Evolutionary conservation across 2,797 vertebrate species (phyloP).

Genomic region (Peromyscus nudipes): DNA sequence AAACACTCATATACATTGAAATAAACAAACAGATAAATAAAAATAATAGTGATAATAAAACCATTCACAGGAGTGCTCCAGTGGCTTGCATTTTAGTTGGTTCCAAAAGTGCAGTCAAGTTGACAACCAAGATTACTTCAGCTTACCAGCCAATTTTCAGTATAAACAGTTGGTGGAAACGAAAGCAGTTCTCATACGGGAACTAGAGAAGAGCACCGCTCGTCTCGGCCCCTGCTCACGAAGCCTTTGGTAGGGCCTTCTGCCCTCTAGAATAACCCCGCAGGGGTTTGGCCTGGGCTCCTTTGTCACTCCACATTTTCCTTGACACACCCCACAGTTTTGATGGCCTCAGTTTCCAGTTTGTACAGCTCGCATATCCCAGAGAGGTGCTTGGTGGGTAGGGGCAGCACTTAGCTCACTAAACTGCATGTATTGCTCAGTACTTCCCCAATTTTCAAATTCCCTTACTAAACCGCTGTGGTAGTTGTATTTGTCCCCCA

Average conservation of each 20-base stretch:
- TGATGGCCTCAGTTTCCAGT: background rate
- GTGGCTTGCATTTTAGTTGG: background rate
- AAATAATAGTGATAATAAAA: background rate
- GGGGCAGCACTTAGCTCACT: background rate
- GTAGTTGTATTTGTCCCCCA: background rate
- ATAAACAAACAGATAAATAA: background rate
- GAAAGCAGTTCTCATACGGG: background rate
- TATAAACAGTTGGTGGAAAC: background rate
- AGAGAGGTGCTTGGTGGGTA: background rate
- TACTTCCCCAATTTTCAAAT: slow-evolving; percentile 31
- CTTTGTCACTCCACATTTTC: background rate
- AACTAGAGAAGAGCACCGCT: background rate
- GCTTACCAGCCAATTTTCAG: background rate
- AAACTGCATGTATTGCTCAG: background rate
- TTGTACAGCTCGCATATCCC: background rate
- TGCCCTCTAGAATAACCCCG: background rate
- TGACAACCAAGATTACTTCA: background rate
- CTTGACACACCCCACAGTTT: background rate
- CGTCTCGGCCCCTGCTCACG: background rate
- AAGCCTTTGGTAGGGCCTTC: background rate
- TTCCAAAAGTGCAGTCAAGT: background rate
- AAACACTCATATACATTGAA: no score
- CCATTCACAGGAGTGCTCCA: background rate
- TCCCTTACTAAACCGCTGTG: slow-evolving; percentile 17
- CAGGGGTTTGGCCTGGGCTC: background rate